Evolutionary conservation across 2,113 vertebrate genomes (phyloP).

Genomic region (Serinus canaria): DNA sequence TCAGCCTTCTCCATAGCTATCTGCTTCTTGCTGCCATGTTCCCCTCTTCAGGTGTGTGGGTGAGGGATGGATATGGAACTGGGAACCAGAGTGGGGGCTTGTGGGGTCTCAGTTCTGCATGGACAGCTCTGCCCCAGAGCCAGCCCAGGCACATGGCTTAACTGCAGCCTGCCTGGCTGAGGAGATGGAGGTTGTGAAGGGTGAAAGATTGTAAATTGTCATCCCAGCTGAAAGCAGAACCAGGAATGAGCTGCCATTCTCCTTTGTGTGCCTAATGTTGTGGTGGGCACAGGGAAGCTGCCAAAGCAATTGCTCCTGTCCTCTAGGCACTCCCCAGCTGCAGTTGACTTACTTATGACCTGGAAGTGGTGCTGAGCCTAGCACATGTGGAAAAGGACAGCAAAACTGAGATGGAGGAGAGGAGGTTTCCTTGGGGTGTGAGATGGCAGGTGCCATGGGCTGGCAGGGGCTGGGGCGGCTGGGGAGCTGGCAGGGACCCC

Average conservation of each 20-base stretch:
- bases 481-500: not conserved
- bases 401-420: not conserved
- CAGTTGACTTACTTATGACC: not conserved
- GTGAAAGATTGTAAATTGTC: not conserved
- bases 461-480: not conserved
- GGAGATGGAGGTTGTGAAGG: not conserved
- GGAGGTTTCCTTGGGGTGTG: not conserved
- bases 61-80: not conserved
- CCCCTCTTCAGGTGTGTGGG: rapidly evolving
- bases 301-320: not conserved
- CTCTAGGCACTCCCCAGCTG: not conserved
- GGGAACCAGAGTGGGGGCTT: rapidly evolving
- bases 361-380: not conserved
- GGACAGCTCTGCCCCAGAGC: not conserved
- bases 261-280: not conserved
- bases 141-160: not conserved
- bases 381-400: not conserved
- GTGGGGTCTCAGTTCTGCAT: not conserved
- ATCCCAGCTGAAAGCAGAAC: not conserved
- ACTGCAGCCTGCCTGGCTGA: not conserved
- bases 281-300: not conserved
- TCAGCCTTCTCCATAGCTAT: not conserved
- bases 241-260: not conserved
- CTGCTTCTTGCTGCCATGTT: not conserved
- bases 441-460: not conserved